These are phyloP conservation scores for Acanthochromis polyacanthus DNA, from an alignment of 2,113 vertebrate genomes.

Conservation along the genomic window DNA sequence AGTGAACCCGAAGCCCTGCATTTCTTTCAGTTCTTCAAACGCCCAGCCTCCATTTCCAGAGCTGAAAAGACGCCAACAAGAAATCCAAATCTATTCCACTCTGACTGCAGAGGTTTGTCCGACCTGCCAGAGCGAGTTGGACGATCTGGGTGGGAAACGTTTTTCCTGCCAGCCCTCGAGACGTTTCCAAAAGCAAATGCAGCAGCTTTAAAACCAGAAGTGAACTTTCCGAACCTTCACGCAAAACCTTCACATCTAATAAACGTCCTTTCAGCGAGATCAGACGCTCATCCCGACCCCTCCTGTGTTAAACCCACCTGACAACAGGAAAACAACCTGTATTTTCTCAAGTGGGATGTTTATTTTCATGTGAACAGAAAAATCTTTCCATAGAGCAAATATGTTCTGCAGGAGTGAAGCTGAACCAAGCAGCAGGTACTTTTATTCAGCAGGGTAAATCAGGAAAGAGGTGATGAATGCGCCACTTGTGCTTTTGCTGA, in stretches of 20 bases:
- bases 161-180: conserved; percentile 21
- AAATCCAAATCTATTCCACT: background rate
- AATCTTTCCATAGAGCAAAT: too few relatives aligned
- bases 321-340: conserved; percentile 29
- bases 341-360: conserved; percentile 34
- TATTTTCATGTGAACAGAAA: too few relatives aligned
- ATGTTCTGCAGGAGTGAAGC: too few relatives aligned
- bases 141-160: conserved; percentile 35
- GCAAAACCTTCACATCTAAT: too few relatives aligned
- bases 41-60: background rate
- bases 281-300: background rate
- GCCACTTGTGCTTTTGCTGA: background rate
- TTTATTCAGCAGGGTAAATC: too few relatives aligned
- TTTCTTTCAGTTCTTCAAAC: background rate
- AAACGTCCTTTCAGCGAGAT: background rate
- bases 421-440: too few relatives aligned
- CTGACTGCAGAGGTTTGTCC: conserved; percentile 17
- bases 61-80: background rate
- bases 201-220: conserved; percentile 21
- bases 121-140: conserved; percentile 23
- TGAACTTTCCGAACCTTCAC: conserved; percentile 22
- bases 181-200: conserved; percentile 28
- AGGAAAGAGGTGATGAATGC: too few relatives aligned
- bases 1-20: background rate
- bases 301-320: conserved; percentile 2